Evolutionary conservation across 2,888 invertebrate genomes (phyloP).

Genomic region (Eremobia ochroleuca): DNA sequence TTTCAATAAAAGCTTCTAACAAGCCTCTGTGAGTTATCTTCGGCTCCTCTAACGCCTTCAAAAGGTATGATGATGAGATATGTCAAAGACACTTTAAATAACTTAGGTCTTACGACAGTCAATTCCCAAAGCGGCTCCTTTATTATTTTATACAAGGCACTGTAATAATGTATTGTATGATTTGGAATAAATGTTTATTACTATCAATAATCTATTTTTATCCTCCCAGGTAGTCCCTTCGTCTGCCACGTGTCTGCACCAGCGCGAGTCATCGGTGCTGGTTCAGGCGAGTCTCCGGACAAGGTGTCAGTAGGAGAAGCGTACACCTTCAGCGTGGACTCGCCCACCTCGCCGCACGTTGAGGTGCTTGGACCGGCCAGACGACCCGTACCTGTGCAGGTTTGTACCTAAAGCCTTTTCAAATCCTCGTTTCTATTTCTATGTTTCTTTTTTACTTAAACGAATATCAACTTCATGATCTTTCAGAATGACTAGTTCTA

Average conservation of each 20-base stretch:
- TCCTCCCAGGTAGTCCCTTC: constrained; percentile 94
- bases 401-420: constrained; percentile 53
- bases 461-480: neutral
- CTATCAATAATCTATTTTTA: neutral
- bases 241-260: constrained; percentile 95
- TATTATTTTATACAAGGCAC: neutral
- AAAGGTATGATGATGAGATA: too few species aligned
- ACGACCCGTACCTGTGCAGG: constrained; percentile 93
- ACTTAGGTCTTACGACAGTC: too few species aligned
- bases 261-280: constrained; percentile 95
- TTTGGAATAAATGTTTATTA: neutral
- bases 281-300: constrained; percentile 93
- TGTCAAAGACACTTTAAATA: too few species aligned
- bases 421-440: neutral
- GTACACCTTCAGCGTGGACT: constrained; percentile 96
- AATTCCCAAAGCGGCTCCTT: neutral
- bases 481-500: neutral
- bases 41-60: too few species aligned
- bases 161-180: neutral
- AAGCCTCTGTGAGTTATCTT: too few species aligned
- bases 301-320: constrained; percentile 96
- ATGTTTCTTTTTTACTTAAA: neutral
- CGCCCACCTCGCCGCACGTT: constrained; percentile 95
- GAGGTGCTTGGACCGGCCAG: constrained; percentile 95
- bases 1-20: too few species aligned